Base-by-base conservation (phyloP, 2,888 invertebrate species). In the Luperina testacea region DNA sequence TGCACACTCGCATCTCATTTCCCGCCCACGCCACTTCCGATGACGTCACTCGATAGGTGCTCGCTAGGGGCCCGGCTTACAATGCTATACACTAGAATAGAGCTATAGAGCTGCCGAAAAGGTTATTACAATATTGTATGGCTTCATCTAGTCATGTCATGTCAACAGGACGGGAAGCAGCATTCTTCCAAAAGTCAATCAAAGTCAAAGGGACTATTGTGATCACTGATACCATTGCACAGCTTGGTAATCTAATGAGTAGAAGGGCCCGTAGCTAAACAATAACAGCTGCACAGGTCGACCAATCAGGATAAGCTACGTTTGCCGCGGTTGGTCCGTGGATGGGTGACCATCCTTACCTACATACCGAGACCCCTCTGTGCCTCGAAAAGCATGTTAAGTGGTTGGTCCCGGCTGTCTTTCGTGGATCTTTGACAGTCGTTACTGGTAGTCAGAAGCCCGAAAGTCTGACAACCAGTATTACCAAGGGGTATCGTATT, bases 1-100 rank as follows among this genome's bases (percentile, higher is more conserved):
- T 88, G 86, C 89, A 92, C 90, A 92, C 90, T 90, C 86, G 92
- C 90, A 88, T 92, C 91, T 91, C 90, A 92, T 93, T 92, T 93
- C 93, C 92, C 91, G 88, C 90, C 87, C 90, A 89, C 91, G 85
- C 90, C 90, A 90, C 90, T 92, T 93, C 92, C 92, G 93, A 91
- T 92, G 91, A 89, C 90, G 92, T 92, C 93, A 93, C 89, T 90
- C 90, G 90, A 91, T 91, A 90, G 80, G 79, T 89, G 75, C 72
- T 85, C 88, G 86, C 87, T 87, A 81, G 88, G 89, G 91, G 89
- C 89, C 86, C 75, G 87, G 84, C 85, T 72, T 75, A 86, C 87
- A 87, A 88, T 87, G 63, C 72, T 78, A 72, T 86, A 83, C 80
- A 82, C 83, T 87, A 88, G 70, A 84, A 85, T 82, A 72, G 68